These are phyloP conservation scores for Gymnocypris eckloni DNA, from an alignment of 2,797 vertebrate genomes.

Conservation along the genomic window DNA sequence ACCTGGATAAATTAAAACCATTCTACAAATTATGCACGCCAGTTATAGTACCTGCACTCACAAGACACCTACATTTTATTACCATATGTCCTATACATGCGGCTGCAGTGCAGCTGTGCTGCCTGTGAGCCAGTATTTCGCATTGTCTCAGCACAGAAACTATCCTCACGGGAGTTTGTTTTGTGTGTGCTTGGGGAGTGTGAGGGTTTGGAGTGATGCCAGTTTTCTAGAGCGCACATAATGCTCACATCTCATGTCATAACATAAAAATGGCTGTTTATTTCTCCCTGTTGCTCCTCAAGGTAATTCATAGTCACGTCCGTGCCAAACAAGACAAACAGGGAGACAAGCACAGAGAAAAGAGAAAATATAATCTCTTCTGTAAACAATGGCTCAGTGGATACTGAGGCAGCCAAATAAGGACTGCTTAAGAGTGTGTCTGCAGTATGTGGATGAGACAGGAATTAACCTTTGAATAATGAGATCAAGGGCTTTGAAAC, in stretches of 20 bases:
- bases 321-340: constrained; percentile 36
- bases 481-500: constrained; percentile 29
- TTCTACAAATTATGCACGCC: not conserved
- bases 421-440: constrained; percentile 8
- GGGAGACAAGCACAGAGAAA: constrained; percentile 20
- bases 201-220: constrained; percentile 39
- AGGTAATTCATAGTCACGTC: constrained; percentile 48
- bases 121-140: not conserved
- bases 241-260: constrained; percentile 37
- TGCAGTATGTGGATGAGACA: constrained; percentile 13
- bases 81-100: not conserved
- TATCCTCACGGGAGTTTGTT: constrained; percentile 8
- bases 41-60: constrained; percentile 1
- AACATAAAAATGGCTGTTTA: constrained; percentile 33
- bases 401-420: constrained; percentile 9
- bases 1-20: constrained; percentile 13
- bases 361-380: constrained; percentile 29
- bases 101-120: constrained; percentile 20
- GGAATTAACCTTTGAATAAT: constrained; percentile 27
- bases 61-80: constrained; percentile 7
- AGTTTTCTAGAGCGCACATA: constrained; percentile 36
- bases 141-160: constrained; percentile 19
- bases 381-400: constrained; percentile 28
- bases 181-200: not conserved
- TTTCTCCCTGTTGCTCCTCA: constrained; percentile 18